These are phyloP conservation scores for Heterochromis multidens DNA, from an alignment of 2,113 vertebrate species.

Conservation along the genomic window DNA sequence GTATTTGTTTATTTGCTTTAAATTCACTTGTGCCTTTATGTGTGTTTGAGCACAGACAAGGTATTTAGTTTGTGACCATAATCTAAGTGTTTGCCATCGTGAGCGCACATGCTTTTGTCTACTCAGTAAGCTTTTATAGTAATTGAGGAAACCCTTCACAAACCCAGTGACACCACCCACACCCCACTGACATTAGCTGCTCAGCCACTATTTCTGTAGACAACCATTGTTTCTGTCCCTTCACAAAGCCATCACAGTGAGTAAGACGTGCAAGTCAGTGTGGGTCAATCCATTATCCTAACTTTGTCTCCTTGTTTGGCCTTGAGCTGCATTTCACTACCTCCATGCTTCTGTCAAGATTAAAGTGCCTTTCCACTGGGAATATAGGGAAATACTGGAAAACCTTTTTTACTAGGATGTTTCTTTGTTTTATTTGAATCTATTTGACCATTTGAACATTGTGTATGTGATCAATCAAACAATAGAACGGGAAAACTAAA, in stretches of 20 bases:
- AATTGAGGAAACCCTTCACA: constrained; percentile 57
- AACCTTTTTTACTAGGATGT: neutral
- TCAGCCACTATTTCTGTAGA: constrained; percentile 14
- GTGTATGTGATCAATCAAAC: neutral
- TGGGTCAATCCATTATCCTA: neutral
- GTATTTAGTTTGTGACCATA: constrained; percentile 25
- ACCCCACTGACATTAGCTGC: constrained; percentile 53
- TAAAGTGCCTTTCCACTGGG: neutral
- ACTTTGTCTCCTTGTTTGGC: constrained; percentile 29
- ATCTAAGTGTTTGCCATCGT: constrained; percentile 48
- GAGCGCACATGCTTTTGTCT: constrained; percentile 53
- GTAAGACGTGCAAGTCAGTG: neutral
- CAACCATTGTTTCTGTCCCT: constrained; percentile 21
- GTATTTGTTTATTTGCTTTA: neutral
- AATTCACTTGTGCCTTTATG: neutral
- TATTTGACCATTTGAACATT: neutral
- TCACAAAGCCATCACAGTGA: neutral
- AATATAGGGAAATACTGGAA: neutral
- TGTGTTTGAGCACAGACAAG: neutral
- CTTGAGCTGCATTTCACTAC: constrained; percentile 3
- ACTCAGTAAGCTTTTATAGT: constrained; percentile 68
- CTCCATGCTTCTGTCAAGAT: neutral
- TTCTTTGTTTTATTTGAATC: neutral
- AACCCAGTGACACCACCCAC: constrained; percentile 31
- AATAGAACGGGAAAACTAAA: neutral